A percentile compares a stretch with the other conserved stretches of the same genome.
Evolutionary conservation across 2,888 invertebrate species (phyloP).

Genomic region (Amorpha juglandis): DNA sequence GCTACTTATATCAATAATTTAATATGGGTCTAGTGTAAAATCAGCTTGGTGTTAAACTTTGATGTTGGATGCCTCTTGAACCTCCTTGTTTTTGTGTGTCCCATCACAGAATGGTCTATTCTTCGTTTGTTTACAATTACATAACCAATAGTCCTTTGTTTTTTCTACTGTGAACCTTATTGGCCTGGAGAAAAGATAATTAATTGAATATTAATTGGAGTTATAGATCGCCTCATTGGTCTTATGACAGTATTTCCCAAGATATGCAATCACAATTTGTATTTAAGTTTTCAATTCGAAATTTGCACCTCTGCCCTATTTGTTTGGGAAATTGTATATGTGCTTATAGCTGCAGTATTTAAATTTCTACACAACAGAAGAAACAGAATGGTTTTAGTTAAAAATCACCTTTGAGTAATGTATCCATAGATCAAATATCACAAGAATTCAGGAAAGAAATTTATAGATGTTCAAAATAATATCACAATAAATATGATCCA

Average conservation of each 20-base stretch:
- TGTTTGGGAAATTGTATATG: too few relatives aligned
- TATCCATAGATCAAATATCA: too few relatives aligned
- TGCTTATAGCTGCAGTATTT: too few relatives aligned
- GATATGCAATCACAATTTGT: too few relatives aligned
- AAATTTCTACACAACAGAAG: too few relatives aligned
- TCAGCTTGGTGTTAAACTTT: conserved; percentile 47
- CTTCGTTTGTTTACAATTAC: conserved; percentile 98
- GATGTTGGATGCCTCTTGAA: conserved; percentile 85
- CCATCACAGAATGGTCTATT: conserved; percentile 99
- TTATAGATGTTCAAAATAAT: too few relatives aligned
- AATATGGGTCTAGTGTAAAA: not conserved
- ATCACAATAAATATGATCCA: conserved; percentile 66
- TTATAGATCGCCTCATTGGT: not conserved
- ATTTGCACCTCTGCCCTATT: too few relatives aligned
- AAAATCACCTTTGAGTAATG: too few relatives aligned
- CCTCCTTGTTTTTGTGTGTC: conserved; percentile 90
- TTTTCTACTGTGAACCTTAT: conserved; percentile 92
- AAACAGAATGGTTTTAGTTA: too few relatives aligned
- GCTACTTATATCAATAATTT: conserved; percentile 27
- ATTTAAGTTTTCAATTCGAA: too few relatives aligned
- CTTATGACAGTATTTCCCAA: too few relatives aligned
- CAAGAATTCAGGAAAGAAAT: too few relatives aligned
- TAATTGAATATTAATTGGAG: not conserved
- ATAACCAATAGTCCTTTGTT: conserved; percentile 97
- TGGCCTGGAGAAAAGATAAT: conserved; percentile 83